Conservation (phyloP, 2,888 invertebrate species). For the Slavum lentiscoides region DNA sequence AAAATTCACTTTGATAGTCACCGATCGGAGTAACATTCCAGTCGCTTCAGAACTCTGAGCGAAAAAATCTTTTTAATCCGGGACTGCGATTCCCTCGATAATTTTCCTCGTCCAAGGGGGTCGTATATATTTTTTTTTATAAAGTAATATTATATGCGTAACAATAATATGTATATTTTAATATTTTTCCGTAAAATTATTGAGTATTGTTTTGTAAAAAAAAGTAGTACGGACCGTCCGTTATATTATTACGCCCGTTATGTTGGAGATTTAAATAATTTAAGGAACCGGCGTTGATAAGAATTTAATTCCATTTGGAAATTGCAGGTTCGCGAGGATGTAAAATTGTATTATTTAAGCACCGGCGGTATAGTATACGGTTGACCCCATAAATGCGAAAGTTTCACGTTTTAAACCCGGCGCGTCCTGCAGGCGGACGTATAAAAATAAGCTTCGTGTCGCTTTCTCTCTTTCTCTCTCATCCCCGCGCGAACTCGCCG, state of each 20-base stretch:
- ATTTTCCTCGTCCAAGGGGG: too few relatives aligned
- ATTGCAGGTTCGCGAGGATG: constrained; percentile 4
- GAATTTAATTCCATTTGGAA: constrained; percentile 45
- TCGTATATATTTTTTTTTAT: too few relatives aligned
- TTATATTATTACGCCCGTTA: neutral
- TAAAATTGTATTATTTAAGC: constrained; percentile 48
- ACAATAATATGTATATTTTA: too few relatives aligned
- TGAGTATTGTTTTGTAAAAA: neutral
- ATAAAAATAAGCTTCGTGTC: constrained; percentile 32
- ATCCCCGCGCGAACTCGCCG: neutral
- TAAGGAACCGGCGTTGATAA: constrained; percentile 33
- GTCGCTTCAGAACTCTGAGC: too few relatives aligned
- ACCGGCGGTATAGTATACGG: constrained; percentile 6
- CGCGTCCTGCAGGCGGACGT: neutral
- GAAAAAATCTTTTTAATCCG: too few relatives aligned
- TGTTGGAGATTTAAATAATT: constrained; percentile 36
- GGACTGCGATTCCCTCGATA: too few relatives aligned
- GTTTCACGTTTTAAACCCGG: constrained; percentile 21
- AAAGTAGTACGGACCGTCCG: neutral
- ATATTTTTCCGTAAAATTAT: constrained; percentile 11
- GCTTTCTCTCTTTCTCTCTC: too few relatives aligned
- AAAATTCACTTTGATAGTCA: too few relatives aligned
- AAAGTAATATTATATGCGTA: too few relatives aligned
- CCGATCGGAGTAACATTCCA: too few relatives aligned
- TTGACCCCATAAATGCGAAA: constrained; percentile 44